A percentile compares a stretch with the other conserved stretches of the same genome.
Conservation (phyloP, 2,888 invertebrate genomes). For the Lepas anatifera region DNA sequence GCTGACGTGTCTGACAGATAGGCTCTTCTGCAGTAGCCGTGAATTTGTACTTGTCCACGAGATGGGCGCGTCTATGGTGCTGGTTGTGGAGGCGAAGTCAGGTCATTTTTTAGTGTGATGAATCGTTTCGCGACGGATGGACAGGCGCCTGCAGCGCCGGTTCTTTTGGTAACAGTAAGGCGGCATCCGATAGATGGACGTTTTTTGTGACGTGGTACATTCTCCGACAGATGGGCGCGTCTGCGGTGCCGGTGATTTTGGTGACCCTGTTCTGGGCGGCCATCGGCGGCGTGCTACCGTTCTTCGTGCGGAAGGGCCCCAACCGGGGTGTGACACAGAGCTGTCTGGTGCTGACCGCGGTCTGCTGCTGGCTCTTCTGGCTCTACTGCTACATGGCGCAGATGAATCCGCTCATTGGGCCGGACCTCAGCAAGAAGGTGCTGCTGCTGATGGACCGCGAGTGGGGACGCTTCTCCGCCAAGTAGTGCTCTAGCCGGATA, state of each 20-base stretch:
- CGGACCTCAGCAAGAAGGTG: slow-evolving; percentile 54
- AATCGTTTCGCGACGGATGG: too few species aligned
- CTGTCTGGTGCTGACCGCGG: slow-evolving; percentile 21
- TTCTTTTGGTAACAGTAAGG: too few species aligned
- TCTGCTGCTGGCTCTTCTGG: slow-evolving; percentile 42
- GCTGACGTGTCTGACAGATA: too few species aligned
- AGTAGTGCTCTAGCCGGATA: too few species aligned
- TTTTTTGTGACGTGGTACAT: too few species aligned
- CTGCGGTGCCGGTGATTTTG: slow-evolving; percentile 59
- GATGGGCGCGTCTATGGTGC: too few species aligned
- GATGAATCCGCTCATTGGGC: slow-evolving; percentile 84
- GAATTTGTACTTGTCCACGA: too few species aligned
- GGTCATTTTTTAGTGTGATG: too few species aligned
- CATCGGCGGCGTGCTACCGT: slow-evolving; percentile 72
- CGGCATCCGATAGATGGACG: too few species aligned
- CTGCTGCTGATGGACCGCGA: slow-evolving; percentile 62
- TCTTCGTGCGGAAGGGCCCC: slow-evolving; percentile 79
- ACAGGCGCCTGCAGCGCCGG: too few species aligned
- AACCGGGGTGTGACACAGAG: slow-evolving; percentile 50
- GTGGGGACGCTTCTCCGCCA: slow-evolving; percentile 43
- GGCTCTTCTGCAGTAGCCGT: too few species aligned
- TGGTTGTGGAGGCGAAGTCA: too few species aligned
- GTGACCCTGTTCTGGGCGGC: slow-evolving; percentile 76
- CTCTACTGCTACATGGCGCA: slow-evolving; percentile 83
- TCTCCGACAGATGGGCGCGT: slow-evolving; percentile 82